Conservation (phyloP, 2,888 invertebrate genomes). For the Lasioglossum morio region DNA sequence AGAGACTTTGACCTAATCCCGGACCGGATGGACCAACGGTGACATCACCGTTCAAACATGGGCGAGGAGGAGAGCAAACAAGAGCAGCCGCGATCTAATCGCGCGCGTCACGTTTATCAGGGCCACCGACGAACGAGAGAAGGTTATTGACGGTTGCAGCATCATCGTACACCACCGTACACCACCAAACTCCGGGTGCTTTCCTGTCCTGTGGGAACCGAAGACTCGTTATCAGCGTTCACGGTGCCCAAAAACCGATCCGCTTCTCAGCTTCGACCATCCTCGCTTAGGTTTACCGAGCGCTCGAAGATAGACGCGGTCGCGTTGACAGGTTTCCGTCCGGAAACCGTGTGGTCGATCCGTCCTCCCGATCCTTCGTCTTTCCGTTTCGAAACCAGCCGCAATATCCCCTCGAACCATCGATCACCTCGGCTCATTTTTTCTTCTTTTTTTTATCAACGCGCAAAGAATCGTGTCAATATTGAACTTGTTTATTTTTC, state of each 20-base stretch:
- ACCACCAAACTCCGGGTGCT: slow-evolving; percentile 24
- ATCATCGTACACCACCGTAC: slow-evolving; percentile 62
- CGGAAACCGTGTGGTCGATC: slow-evolving; percentile 55
- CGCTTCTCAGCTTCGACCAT: not conserved
- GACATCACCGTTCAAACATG: slow-evolving; percentile 82
- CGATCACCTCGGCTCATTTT: not conserved
- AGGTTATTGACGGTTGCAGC: slow-evolving; percentile 73
- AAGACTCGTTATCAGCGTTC: slow-evolving; percentile 27
- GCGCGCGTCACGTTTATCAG: slow-evolving; percentile 73
- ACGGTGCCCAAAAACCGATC: not conserved
- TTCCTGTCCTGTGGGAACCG: slow-evolving; percentile 45
- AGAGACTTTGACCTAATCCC: slow-evolving; percentile 76
- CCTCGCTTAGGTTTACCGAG: not conserved
- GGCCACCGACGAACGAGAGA: slow-evolving; percentile 49
- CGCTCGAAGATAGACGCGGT: slow-evolving; percentile 25
- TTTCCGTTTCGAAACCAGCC: slow-evolving; percentile 9
- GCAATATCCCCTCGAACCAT: slow-evolving; percentile 17
- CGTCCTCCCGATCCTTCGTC: slow-evolving; percentile 17
- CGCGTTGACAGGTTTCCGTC: slow-evolving; percentile 52
- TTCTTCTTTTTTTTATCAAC: not conserved
- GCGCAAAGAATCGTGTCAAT: not conserved
- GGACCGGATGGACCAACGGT: slow-evolving; percentile 82
- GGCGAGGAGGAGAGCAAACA: slow-evolving; percentile 81
- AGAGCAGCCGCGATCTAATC: slow-evolving; percentile 80
- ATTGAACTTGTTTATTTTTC: not conserved